phyloP scores from a whole-genome alignment of 2,113 vertebrate genomes.

The Paralichthys olivaceus region DNA sequence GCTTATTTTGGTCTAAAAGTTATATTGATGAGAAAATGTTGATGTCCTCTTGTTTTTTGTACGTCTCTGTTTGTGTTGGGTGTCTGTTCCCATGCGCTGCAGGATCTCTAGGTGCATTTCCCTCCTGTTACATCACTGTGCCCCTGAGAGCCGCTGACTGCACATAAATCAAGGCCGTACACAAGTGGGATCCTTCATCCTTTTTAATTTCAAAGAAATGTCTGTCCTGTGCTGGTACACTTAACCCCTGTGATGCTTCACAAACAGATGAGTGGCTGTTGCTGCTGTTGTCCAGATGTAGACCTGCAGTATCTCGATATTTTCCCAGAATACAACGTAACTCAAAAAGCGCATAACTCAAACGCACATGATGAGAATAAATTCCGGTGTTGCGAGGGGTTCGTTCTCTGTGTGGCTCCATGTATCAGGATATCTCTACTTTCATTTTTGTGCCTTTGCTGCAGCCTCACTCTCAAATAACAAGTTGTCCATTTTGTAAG shows the following conservation, averaged over 20 bases:
- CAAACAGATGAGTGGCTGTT: conserved; percentile 51
- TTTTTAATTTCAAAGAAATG: conserved; percentile 55
- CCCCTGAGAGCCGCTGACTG: conserved; percentile 39
- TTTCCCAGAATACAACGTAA: conserved; percentile 47
- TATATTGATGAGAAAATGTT: neutral
- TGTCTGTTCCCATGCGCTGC: conserved; percentile 12
- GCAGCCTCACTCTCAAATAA: conserved; percentile 11
- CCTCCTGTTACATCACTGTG: conserved; percentile 33
- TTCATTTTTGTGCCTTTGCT: conserved; percentile 9
- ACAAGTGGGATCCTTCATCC: conserved; percentile 41
- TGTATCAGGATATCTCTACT: conserved; percentile 33
- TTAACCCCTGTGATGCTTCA: conserved; percentile 34
- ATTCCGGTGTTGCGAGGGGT: neutral
- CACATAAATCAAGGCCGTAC: conserved; percentile 43
- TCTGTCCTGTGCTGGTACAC: conserved; percentile 34
- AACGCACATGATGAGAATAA: conserved; percentile 21
- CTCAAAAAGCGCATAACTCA: conserved; percentile 35
- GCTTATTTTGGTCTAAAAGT: neutral
- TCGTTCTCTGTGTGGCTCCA: conserved; percentile 7
- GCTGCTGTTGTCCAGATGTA: conserved; percentile 67
- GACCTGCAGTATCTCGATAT: conserved; percentile 9
- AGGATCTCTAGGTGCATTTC: conserved; percentile 38
- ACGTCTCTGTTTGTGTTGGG: conserved; percentile 29
- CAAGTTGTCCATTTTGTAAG: conserved; percentile 12
- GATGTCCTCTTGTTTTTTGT: neutral